These are phyloP conservation scores for Hypselothyrea guttata DNA, from an alignment of 2,888 invertebrate species.

Conservation along the genomic window DNA sequence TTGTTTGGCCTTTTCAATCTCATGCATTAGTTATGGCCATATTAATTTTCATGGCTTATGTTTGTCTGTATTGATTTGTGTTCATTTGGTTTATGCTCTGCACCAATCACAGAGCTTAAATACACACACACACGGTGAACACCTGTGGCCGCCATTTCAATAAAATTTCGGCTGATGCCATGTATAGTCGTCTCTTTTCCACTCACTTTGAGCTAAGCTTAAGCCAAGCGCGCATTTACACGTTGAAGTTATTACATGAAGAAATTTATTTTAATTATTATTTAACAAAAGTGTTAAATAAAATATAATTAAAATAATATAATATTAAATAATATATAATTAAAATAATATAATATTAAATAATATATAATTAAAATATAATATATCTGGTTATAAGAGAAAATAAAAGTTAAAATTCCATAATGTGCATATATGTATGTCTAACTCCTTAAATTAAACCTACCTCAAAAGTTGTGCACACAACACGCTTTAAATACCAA, in stretches of 20 bases:
- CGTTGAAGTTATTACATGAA: not conserved
- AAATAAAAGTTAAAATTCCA: no score
- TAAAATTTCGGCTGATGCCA: not conserved
- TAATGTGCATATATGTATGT: conserved; percentile 10
- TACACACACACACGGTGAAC: not conserved
- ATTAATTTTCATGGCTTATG: no score
- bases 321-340: not conserved
- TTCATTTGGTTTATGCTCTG: not conserved
- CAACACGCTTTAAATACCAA: conserved; percentile 67
- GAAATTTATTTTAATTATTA: no score
- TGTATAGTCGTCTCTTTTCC: conserved; percentile 19
- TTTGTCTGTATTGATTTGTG: no score
- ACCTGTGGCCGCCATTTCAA: conserved; percentile 24
- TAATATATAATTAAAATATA: no score
- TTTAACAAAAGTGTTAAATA: no score
- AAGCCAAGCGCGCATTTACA: conserved; percentile 5
- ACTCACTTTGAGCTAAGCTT: not conserved
- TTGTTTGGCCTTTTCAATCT: no score
- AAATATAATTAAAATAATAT: no score
- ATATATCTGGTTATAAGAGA: no score
- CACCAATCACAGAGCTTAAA: conserved; percentile 11
- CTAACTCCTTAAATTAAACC: conserved; percentile 37
- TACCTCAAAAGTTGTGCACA: conserved; percentile 37
- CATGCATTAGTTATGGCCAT: not conserved
- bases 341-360: no score